Percentiles rank a stretch among this genome's conserved stretches.
Evolutionary conservation across 2,888 invertebrate genomes (phyloP).

Genomic region (Xanthorhoe designata): DNA sequence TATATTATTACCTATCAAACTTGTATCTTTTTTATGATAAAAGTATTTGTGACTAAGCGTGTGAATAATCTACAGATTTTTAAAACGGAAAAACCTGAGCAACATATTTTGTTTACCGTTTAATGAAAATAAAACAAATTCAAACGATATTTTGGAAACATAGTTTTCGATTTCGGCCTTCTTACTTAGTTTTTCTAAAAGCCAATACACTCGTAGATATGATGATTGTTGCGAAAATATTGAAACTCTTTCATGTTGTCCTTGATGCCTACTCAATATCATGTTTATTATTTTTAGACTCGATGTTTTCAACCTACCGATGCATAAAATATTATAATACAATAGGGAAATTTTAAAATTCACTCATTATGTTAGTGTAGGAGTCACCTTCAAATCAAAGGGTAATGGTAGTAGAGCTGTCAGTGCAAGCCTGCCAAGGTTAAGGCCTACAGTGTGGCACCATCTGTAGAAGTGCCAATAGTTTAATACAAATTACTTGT

Average conservation of each 20-base stretch:
- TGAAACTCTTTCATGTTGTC: too few species aligned
- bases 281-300: slow-evolving; percentile 18
- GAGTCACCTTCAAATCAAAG: slow-evolving; percentile 43
- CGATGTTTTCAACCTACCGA: not conserved
- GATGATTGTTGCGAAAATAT: too few species aligned
- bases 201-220: not conserved
- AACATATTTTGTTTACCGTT: slow-evolving; percentile 11
- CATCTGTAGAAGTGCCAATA: slow-evolving; percentile 52
- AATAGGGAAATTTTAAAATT: slow-evolving; percentile 1
- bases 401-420: slow-evolving; percentile 39
- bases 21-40: too few species aligned
- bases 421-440: slow-evolving; percentile 53
- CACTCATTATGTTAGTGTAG: slow-evolving; percentile 11
- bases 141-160: slow-evolving; percentile 21
- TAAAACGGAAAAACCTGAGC: too few species aligned
- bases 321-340: slow-evolving; percentile 6
- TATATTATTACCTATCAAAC: too few species aligned
- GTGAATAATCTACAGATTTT: too few species aligned
- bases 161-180: not conserved
- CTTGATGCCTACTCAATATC: not conserved
- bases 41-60: too few species aligned
- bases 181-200: not conserved
- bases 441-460: slow-evolving; percentile 43
- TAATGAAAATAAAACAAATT: slow-evolving; percentile 12
- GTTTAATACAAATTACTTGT: not conserved